Conservation (phyloP, 2,888 invertebrate species). For the Allophyes oxyacanthae region DNA sequence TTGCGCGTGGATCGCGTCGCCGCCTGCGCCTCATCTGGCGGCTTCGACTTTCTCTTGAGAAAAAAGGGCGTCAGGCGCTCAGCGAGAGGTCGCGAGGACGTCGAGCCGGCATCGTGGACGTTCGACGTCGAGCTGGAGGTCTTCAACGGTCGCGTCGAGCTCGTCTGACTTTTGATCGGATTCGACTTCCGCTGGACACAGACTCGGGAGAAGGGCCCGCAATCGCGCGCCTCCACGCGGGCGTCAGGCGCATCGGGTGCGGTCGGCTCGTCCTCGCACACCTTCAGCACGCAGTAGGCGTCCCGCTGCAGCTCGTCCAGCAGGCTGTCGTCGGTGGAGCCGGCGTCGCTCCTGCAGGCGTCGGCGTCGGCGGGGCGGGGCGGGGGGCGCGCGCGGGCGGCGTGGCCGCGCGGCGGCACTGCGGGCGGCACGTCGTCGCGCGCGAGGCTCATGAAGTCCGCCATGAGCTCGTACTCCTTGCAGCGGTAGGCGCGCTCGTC, state of each 20-base stretch:
- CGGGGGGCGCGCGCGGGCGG: conserved; percentile 88
- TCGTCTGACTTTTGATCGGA: conserved; percentile 77
- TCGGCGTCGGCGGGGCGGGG: conserved; percentile 82
- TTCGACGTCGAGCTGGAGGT: conserved; percentile 84
- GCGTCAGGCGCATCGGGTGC: conserved; percentile 34
- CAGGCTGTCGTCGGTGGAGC: conserved; percentile 82
- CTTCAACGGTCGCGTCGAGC: conserved; percentile 74
- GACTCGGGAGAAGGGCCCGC: conserved; percentile 79
- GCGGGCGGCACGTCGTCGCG: conserved; percentile 68
- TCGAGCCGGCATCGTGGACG: conserved; percentile 79
- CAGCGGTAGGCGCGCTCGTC: conserved; percentile 66
- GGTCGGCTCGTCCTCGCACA: conserved; percentile 78
- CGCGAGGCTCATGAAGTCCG: conserved; percentile 74
- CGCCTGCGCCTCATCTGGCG: conserved; percentile 67
- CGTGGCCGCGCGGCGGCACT: conserved; percentile 69
- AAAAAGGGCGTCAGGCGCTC: conserved; percentile 85
- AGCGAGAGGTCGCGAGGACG: conserved; percentile 75
- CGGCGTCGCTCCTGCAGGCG: conserved; percentile 73
- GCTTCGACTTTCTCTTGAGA: conserved; percentile 82
- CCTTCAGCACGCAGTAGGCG: conserved; percentile 80
- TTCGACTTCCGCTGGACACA: conserved; percentile 85
- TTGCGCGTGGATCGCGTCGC: conserved; percentile 65
- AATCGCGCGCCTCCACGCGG: conserved; percentile 35
- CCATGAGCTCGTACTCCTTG: conserved; percentile 81
- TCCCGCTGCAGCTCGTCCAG: conserved; percentile 82